A percentile compares a stretch with the other conserved stretches of the same genome.
Evolutionary conservation across 2,888 invertebrate species (phyloP).

Genomic region (Acleris laterana): DNA sequence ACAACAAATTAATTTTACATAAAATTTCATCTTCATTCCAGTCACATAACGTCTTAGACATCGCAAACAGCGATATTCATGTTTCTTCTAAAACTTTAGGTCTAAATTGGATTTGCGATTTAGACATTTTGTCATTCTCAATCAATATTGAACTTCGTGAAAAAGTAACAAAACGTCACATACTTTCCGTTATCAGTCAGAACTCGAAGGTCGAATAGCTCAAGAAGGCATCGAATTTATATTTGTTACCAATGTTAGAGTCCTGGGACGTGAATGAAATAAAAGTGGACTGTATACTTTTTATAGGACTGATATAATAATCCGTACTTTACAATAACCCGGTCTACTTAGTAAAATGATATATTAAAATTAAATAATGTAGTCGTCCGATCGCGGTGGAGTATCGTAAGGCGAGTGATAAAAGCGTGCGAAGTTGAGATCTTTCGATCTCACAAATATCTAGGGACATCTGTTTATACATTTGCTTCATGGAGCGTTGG

Average conservation of each 20-base stretch:
- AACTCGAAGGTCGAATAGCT: slow-evolving; percentile 9
- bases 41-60: neutral
- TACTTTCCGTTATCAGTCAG: slow-evolving; percentile 25
- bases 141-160: slow-evolving; percentile 1
- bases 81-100: slow-evolving; percentile 3
- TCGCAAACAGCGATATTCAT: neutral
- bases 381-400: too few species aligned
- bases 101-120: slow-evolving; percentile 1
- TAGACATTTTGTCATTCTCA: neutral
- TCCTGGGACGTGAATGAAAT: too few species aligned
- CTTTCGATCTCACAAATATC: too few species aligned
- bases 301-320: too few species aligned
- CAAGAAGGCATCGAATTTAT: slow-evolving; percentile 35
- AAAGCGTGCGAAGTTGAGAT: too few species aligned
- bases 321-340: too few species aligned
- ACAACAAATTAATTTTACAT: neutral
- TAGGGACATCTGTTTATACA: too few species aligned
- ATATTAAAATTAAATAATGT: too few species aligned
- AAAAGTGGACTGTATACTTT: too few species aligned
- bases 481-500: too few species aligned
- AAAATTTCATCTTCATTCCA: neutral
- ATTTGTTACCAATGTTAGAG: slow-evolving; percentile 18
- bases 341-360: too few species aligned
- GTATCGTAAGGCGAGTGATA: too few species aligned
- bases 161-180: neutral